phyloP scores from a whole-genome alignment of 2,888 invertebrate species.

The Scaptodrosophila latifasciaeformis region DNA sequence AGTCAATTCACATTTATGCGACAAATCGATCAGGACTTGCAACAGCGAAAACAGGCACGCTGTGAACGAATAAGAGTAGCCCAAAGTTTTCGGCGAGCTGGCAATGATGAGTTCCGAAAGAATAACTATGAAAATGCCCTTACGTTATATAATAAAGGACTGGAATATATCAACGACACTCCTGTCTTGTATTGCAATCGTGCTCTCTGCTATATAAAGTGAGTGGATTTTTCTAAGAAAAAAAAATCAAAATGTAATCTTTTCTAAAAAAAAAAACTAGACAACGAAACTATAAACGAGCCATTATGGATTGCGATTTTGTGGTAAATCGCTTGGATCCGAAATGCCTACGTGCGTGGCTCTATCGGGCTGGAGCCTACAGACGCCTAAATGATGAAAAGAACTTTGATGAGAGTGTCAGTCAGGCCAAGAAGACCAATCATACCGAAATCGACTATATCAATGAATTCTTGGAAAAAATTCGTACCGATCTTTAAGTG shows the following conservation, averaged over 20 bases:
- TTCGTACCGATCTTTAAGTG: constrained; percentile 10
- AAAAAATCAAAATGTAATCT: background rate
- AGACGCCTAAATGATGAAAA: constrained; percentile 37
- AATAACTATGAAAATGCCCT: constrained; percentile 24
- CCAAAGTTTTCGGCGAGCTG: constrained; percentile 38
- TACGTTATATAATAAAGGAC: constrained; percentile 33
- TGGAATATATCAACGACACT: constrained; percentile 37
- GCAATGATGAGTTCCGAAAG: constrained; percentile 39
- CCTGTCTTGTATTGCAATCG: constrained; percentile 51
- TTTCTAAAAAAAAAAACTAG: constrained; percentile 18
- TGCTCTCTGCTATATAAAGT: constrained; percentile 43
- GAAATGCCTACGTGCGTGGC: constrained; percentile 39
- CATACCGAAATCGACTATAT: constrained; percentile 19
- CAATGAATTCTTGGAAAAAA: constrained; percentile 37
- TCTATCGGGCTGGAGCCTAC: constrained; percentile 40
- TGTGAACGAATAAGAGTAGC: constrained; percentile 31
- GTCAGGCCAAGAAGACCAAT: constrained; percentile 21
- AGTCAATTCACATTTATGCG: constrained; percentile 39
- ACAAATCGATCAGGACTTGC: constrained; percentile 20
- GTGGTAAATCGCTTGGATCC: constrained; percentile 32
- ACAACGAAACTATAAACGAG: constrained; percentile 28
- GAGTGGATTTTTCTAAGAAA: background rate
- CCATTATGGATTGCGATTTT: constrained; percentile 43
- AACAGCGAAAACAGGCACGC: constrained; percentile 13
- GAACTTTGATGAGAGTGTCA: constrained; percentile 28